phyloP scores from a whole-genome alignment of 2,113 vertebrate species.

The Rhodinocichla rosea region DNA sequence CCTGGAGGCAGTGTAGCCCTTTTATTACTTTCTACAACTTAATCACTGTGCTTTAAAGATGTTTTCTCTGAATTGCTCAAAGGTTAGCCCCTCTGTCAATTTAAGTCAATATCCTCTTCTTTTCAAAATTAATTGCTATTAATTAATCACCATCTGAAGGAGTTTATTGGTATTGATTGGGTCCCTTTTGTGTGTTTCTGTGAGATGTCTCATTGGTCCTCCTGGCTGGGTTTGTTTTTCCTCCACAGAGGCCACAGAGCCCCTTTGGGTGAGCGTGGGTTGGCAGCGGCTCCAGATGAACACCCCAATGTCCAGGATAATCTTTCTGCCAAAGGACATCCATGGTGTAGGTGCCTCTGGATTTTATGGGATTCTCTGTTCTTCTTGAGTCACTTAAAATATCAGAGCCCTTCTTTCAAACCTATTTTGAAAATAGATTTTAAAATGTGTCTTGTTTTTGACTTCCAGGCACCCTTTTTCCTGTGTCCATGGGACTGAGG shows the following conservation, averaged over 20 bases:
- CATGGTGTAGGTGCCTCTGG: background rate
- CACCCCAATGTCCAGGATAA: background rate
- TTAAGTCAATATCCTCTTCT: constrained; percentile 65
- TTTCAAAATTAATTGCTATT: constrained; percentile 71
- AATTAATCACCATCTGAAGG: constrained; percentile 65
- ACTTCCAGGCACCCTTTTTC: background rate
- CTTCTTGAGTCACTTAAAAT: background rate
- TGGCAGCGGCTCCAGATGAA: background rate
- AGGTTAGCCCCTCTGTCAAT: constrained; percentile 63
- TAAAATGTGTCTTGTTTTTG: background rate
- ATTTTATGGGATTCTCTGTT: background rate
- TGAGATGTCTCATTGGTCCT: background rate
- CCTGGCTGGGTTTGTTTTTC: background rate
- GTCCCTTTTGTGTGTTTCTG: constrained; percentile 45
- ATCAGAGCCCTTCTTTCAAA: background rate
- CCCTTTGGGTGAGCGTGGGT: fast-evolving
- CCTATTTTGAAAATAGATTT: background rate
- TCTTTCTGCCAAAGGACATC: background rate
- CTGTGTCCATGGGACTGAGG: background rate
- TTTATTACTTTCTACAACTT: constrained; percentile 61
- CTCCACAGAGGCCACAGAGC: background rate
- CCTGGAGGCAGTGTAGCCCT: background rate
- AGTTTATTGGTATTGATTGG: constrained; percentile 69
- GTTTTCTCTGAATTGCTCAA: constrained; percentile 51
- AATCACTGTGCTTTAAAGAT: constrained; percentile 64